Evolutionary conservation across 2,888 invertebrate genomes (phyloP).

Genomic region (Xanthia togata): DNA sequence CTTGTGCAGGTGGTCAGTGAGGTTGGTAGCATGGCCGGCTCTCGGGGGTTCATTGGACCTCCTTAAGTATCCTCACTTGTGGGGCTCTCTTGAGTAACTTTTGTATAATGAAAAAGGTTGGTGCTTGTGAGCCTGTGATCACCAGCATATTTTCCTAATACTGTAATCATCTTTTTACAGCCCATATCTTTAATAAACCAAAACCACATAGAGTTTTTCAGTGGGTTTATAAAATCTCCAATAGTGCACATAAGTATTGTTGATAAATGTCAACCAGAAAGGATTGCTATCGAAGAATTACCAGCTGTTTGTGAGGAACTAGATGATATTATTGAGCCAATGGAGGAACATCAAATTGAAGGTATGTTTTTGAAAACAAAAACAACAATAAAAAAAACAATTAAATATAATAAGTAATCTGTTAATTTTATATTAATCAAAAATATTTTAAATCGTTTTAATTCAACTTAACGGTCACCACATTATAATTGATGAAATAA

Average conservation of each 20-base stretch:
- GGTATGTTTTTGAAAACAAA: not conserved
- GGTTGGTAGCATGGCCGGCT: not conserved
- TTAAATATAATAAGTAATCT: too few relatives aligned
- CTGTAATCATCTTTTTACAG: not conserved
- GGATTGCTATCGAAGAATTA: not conserved
- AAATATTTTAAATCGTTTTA: too few relatives aligned
- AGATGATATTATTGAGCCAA: not conserved
- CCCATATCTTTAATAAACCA: not conserved
- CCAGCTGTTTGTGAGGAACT: not conserved
- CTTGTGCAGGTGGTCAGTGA: not conserved
- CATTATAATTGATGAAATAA: too few relatives aligned
- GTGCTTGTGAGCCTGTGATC: not conserved
- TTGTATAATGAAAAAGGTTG: not conserved
- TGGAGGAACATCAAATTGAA: not conserved
- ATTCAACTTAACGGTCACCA: too few relatives aligned
- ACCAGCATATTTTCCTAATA: not conserved
- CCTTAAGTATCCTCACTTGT: not conserved
- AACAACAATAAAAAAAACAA: not conserved
- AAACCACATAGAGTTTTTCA: not conserved
- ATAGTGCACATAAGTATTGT: not conserved
- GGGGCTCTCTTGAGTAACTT: not conserved
- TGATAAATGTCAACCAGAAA: not conserved
- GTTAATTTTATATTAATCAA: not conserved
- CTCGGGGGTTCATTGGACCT: not conserved
- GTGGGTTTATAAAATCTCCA: not conserved